Base-by-base conservation (phyloP, 2,888 invertebrate genomes). In the Orthonychiurus folsomi region DNA sequence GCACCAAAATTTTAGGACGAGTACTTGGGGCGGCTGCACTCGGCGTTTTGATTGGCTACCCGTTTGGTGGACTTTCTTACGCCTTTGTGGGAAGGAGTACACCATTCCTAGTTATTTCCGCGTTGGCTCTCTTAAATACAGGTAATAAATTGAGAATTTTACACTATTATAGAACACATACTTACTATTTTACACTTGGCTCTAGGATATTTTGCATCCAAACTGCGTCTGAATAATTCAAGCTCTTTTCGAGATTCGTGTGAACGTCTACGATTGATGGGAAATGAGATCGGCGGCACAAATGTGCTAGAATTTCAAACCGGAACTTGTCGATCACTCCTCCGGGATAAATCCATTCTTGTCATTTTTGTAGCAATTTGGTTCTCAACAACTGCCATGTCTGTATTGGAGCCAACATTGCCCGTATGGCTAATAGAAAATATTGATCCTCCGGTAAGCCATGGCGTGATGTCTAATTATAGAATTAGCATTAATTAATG, bases 21-120 rank as follows among this genome's bases (percentile, higher is more conserved):
- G 85, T 88, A 1, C 82, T 90, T 74, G 88, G 90, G 3, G 89
- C 89, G 64, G 85, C 87, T 60, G 90, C 89, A 0, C 76, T 87
- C 2, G 91, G 90, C 0, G 89, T 91, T 1, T 78, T 91, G 1
- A 79, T 87, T 15, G 90, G 90, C 0, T 90, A 91, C 76, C 90
- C 90, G 0, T 82, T 88, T 69, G 90, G 90, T 12, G 85, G 89
- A 1, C 81, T 88, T 54, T 80, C 86, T 50, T 90, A 89, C 75
- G 85, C 88, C 72, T 81, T 87, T 65, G 80, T 86, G 47, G 88
- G 88, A 57, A 88, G 88, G 77, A 80, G 83, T 53, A 83, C 85
- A 0, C 89, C 89, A 0, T 89, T 90, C 75, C 75, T 87, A 1
- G 78, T 87, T 23, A 83, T 90, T 52, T 82, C 85, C 1, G 75